Evolutionary conservation across 2,797 vertebrate genomes (phyloP), one percentile per base, ranked within the genome.

Genomic region (Nyctalus aviator): DNA sequence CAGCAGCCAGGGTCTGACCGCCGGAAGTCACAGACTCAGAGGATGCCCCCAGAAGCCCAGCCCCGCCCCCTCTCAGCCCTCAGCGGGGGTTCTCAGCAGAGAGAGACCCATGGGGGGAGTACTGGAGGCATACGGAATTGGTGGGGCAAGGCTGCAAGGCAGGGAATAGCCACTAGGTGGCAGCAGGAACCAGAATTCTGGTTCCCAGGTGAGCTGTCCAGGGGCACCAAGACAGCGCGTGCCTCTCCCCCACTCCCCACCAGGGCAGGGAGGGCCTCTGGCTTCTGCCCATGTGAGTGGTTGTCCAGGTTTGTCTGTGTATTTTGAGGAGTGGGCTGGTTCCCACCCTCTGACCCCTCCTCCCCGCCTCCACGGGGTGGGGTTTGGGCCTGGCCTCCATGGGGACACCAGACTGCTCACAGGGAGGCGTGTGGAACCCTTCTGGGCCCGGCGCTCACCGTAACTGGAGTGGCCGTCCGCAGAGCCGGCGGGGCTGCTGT

Each of bases 381-480:
- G 41, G 72, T 37, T 59, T 59, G 77, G 46, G 53, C 27, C 73
- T 66, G 71, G 72, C 71, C 48, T 79, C 32, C 41, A 20, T 0
- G 44, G 44, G 59, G 21, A 62, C 15, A 81, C 41, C 50, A 27
- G n/a, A 48, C 18, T 14, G 30, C 23, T 68, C 17, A 12, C 17
- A 23, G 0, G 30, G 44, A 71, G 25, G 50, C 25, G 17, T 46
- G 37, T 17, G 21, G 53, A 59, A n/a, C 32, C 72, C 15, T 13
- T 18, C 48, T 41, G 4, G 23, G 50, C 27, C 15, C 8, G 44
- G 44, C 37, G 5, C 99, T 99, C 98, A 99, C 99, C 99, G 0
- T 99, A 99, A 75, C 98, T 89, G 95, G 98, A 98, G 96, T 98
- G 98, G 0, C 98, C 98, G 8, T 99, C 98, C 0, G 98, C 98